Percentiles rank a stretch among this genome's conserved stretches.
Conservation (phyloP, 1,140 invertebrate species). For the Formica exsecta region DNA sequence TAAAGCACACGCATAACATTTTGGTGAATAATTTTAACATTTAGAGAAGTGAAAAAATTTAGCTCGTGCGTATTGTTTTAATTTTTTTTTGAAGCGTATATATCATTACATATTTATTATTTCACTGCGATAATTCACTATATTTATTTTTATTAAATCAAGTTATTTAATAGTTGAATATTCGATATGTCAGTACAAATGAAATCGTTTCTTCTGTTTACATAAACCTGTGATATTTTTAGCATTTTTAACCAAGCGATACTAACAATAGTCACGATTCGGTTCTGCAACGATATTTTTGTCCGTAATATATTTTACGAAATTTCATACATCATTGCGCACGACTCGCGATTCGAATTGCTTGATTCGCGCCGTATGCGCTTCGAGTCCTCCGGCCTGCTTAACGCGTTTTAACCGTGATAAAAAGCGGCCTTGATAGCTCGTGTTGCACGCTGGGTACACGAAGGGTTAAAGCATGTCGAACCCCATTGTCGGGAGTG, state of each 20-base stretch:
- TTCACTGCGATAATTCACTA: too few species aligned
- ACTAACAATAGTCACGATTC: background rate
- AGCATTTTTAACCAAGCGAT: background rate
- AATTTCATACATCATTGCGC: slow-evolving; percentile 9
- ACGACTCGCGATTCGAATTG: slow-evolving; percentile 31
- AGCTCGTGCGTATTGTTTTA: background rate
- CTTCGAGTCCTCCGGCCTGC: slow-evolving; percentile 29
- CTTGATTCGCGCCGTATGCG: slow-evolving; percentile 10
- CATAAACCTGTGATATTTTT: background rate
- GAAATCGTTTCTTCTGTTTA: background rate
- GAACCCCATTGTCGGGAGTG: slow-evolving; percentile 60
- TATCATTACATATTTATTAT: background rate
- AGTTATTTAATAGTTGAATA: background rate
- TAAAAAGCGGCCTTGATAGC: slow-evolving; percentile 60
- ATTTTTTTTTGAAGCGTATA: background rate
- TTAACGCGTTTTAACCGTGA: slow-evolving; percentile 51
- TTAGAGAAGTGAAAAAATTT: background rate
- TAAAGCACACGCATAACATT: background rate
- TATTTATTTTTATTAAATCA: background rate
- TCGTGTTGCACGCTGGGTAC: slow-evolving; percentile 3
- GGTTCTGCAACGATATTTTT: background rate
- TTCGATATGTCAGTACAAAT: background rate
- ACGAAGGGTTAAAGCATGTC: slow-evolving; percentile 49
- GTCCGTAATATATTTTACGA: background rate
- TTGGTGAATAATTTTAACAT: background rate